Percentiles rank a stretch among this genome's conserved stretches.
phyloP scores from a whole-genome alignment of 2,113 vertebrate genomes.

The Phycodurus eques region DNA sequence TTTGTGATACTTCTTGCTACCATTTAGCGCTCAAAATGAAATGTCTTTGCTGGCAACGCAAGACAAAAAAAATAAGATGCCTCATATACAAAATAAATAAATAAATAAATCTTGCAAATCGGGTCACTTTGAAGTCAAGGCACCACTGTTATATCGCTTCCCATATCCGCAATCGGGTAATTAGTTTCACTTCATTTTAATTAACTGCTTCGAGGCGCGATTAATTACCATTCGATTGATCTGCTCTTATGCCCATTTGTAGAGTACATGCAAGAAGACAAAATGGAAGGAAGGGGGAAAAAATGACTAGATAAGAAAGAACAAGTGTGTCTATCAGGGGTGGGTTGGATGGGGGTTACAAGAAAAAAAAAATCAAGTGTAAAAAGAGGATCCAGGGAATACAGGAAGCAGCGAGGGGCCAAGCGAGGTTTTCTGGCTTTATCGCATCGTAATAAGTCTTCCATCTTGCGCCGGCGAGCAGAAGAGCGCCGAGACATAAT shows the following conservation, averaged over 20 bases:
- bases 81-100: too few relatives aligned
- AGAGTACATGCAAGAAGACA: neutral
- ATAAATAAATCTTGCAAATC: too few relatives aligned
- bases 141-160: too few relatives aligned
- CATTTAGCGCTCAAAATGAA: too few relatives aligned
- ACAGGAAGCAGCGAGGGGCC: slow-evolving; percentile 25
- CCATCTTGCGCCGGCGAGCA: slow-evolving; percentile 68
- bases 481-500: slow-evolving; percentile 78
- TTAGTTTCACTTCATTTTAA: neutral
- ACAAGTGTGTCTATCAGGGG: slow-evolving; percentile 2
- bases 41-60: too few relatives aligned
- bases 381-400: slow-evolving; percentile 34
- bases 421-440: slow-evolving; percentile 61
- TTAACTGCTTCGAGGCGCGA: neutral
- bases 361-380: slow-evolving; percentile 31
- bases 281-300: slow-evolving; percentile 19
- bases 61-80: too few relatives aligned
- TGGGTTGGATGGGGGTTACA: too few relatives aligned
- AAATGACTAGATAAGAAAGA: slow-evolving; percentile 29
- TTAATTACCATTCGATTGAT: neutral
- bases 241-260: neutral
- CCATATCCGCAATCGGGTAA: too few relatives aligned
- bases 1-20: too few relatives aligned
- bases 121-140: too few relatives aligned
- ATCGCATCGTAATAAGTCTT: slow-evolving; percentile 76